Evolutionary conservation across 2,888 invertebrate genomes (phyloP).

Genomic region (Empis stercorea): DNA sequence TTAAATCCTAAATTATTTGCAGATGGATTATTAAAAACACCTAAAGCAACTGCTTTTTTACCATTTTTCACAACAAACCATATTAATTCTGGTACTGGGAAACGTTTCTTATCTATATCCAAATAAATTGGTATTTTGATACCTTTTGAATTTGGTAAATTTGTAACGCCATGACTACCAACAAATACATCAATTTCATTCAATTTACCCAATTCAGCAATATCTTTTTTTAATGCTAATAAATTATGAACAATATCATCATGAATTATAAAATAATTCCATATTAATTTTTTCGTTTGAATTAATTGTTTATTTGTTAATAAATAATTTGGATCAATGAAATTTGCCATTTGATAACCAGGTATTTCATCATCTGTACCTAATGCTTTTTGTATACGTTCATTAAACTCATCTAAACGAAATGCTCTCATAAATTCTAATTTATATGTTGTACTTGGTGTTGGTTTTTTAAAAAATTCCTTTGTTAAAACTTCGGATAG

Average conservation of each 20-base stretch:
- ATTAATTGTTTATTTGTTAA: slow-evolving; percentile 19
- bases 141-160: slow-evolving; percentile 13
- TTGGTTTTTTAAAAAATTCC: slow-evolving; percentile 14
- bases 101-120: slow-evolving; percentile 15
- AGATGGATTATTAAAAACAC: slow-evolving; percentile 18
- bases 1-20: slow-evolving; percentile 11
- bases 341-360: slow-evolving; percentile 16
- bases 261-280: slow-evolving; percentile 22
- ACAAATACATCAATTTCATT: slow-evolving; percentile 18
- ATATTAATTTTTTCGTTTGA: slow-evolving; percentile 19
- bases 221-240: slow-evolving; percentile 17
- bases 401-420: slow-evolving; percentile 19
- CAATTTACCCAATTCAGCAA: slow-evolving; percentile 12
- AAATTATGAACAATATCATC: slow-evolving; percentile 16
- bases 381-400: slow-evolving; percentile 14
- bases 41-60: slow-evolving; percentile 17
- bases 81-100: slow-evolving; percentile 21
- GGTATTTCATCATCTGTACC: slow-evolving; percentile 14
- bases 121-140: slow-evolving; percentile 18
- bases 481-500: slow-evolving; percentile 6
- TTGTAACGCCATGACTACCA: slow-evolving; percentile 20
- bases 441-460: slow-evolving; percentile 20
- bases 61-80: slow-evolving; percentile 21
- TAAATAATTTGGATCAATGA: slow-evolving; percentile 16
- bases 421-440: slow-evolving; percentile 21